Base-by-base conservation (phyloP, 1,140 invertebrate genomes). In the Dendroctonus ponderosae region DNA sequence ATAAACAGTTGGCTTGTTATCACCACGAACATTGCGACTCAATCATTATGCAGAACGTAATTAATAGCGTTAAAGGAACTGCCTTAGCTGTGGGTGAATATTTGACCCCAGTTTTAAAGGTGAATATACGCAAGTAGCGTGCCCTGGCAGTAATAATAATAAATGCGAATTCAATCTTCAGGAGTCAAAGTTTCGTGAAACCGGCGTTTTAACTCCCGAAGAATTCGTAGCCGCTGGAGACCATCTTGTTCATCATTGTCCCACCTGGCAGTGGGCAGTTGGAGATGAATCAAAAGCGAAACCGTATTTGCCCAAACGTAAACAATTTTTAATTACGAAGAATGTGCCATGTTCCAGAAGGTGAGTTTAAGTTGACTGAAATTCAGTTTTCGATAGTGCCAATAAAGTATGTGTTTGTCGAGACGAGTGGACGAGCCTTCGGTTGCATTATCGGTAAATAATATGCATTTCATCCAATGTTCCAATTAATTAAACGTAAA, bases 121-220 rank as follows among this genome's bases (percentile, higher is more conserved):
- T 93, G 85, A 46, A 46, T 49, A 41, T 62, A 52, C 14, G 14
- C 52, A 38, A 11, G n/a, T 7, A 9, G 49, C 41, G 57, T 53
- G 40, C 15, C 2, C 12, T 38, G 38, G 43, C 51, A 46, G 44
- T 46, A 11, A 46, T 11, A 46, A 46, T 14, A 46, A 12, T 46
- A 46, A 46, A 46, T 2, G 44, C 9, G 44, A 46, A 46, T 46
- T 46, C 1, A 46, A 46, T 46, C 26, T 46, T 59, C 64, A 97
- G 93, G 95, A 99, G 82, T 98, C 96, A 6, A 99, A 98, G 80
- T 99, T 99, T 80, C 88, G 91, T 72, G 97, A 99, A 82, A 99
- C 96, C 52, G 97, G 97, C 46, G 96, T 99, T 0, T 80, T 99
- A 7, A 99, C 97, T n/a, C 91, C 92, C 0, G 91, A 93, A 76